A percentile compares a stretch with the other conserved stretches of the same genome.
Evolutionary conservation across 2,797 vertebrate genomes (phyloP).

Genomic region (Varecia variegata): DNA sequence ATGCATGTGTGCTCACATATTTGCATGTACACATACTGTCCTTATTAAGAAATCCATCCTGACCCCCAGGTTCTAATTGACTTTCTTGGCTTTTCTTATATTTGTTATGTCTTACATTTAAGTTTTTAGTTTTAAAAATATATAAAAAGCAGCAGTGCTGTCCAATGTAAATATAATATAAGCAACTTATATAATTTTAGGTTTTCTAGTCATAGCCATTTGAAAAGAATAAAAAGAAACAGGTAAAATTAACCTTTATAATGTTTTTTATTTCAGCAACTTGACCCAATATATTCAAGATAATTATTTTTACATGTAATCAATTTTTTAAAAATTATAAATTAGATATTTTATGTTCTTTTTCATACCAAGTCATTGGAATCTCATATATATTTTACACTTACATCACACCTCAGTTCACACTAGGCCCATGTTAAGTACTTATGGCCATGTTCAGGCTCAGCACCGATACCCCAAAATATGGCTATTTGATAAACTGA

Average conservation of each 20-base stretch:
- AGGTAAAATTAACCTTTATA: neutral
- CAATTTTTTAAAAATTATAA: neutral
- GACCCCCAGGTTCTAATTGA: neutral
- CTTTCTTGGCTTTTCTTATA: neutral
- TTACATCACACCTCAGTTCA: neutral
- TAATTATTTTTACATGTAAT: neutral
- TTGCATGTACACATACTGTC: neutral
- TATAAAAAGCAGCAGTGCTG: neutral
- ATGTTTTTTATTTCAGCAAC: neutral
- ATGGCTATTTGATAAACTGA: neutral
- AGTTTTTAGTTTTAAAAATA: neutral
- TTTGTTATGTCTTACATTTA: neutral
- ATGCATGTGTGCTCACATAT: neutral
- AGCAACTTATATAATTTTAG: neutral
- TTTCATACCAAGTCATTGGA: neutral
- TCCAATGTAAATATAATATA: neutral
- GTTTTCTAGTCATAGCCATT: neutral
- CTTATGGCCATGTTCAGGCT: neutral
- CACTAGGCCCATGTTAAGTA: neutral
- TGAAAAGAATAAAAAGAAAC: neutral
- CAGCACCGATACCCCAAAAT: neutral
- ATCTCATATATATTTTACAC: neutral
- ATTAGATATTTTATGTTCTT: neutral
- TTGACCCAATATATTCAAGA: neutral
- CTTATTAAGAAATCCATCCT: neutral